Evolutionary conservation across 2,797 vertebrate species (phyloP), one percentile per base, ranked within the genome.

Genomic region (Anguilla marmorata): DNA sequence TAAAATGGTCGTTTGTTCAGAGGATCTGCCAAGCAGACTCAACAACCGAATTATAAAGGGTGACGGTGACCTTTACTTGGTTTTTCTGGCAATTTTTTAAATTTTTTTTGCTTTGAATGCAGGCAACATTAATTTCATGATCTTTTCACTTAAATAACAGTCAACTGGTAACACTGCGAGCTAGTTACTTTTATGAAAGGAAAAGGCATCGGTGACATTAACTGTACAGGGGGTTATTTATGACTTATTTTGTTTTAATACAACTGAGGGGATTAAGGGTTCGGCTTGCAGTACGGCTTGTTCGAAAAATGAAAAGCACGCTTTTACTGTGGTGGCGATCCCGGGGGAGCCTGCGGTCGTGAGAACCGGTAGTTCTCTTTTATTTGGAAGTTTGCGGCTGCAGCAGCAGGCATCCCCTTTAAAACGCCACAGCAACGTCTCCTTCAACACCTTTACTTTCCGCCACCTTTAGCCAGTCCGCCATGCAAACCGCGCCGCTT

Each of bases 401-500:
- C 30, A 16, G 30, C 9, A 24, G 12, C 30, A 21, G 33, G 41
- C 14, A 6, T 41, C 72, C 33, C 72, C 72, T 76, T 41, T 30
- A 19, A 48, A 21, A 90, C 93, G 90, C 33, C 84, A 58, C 63
- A 90, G 92, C 93, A 88, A 91, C 93, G 93, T 94, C 93, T 94
- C 92, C 93, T 94, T 93, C 94, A 94, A 90, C 90, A 92, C 91
- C 91, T 94, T 89, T 89, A 92, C 95, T 93, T 93, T 94, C 89
- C 0, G 90, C 92, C 93, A 96, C 94, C 93, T 90, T 91, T 86
- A 88, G 88, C 88, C 91, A 80, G 94, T 95, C 96, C 94, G 93
- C 95, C 93, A 94, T 94, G 91, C 89, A 93, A 93, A 94, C 93
- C 91, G 89, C n/a, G 90, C 92, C 93, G 91, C 90, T 93, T 92